These are phyloP conservation scores for Ramphastos sulfuratus DNA, from an alignment of 2,113 vertebrate genomes.

Conservation along the genomic window DNA sequence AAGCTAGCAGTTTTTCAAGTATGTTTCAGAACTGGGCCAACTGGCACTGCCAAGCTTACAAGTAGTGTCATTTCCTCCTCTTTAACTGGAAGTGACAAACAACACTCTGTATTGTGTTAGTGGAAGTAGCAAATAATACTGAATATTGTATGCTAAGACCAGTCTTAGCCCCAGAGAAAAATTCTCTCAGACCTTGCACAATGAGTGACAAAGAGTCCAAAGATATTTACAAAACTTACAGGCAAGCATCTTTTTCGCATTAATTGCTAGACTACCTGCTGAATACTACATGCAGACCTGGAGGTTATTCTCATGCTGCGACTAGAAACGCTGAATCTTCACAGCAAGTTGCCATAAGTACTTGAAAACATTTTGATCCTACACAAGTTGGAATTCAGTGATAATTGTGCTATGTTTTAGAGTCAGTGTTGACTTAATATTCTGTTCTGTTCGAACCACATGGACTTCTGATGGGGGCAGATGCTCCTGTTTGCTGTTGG, in stretches of 20 bases:
- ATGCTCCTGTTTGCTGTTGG: neutral
- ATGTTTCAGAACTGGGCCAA: neutral
- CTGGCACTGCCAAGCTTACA: neutral
- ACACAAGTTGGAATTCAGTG: neutral
- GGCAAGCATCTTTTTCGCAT: neutral
- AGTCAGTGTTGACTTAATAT: neutral
- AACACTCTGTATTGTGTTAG: neutral
- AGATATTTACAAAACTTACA: neutral
- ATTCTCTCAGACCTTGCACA: neutral
- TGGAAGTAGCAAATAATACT: neutral
- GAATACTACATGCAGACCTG: neutral
- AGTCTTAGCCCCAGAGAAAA: neutral
- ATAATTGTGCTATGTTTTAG: neutral
- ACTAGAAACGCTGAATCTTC: too few relatives aligned
- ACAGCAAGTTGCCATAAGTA: too few relatives aligned
- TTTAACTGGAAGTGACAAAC: neutral
- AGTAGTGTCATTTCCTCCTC: neutral
- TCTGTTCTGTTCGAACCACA: neutral
- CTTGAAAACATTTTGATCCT: neutral
- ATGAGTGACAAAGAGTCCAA: neutral
- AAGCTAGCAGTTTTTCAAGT: neutral
- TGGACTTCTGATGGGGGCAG: neutral
- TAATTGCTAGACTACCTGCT: neutral
- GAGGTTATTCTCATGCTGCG: neutral
- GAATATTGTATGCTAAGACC: neutral